Evolutionary conservation across 2,113 vertebrate species (phyloP), one percentile per base, ranked within the genome.

Genomic region (Cololabis saira): DNA sequence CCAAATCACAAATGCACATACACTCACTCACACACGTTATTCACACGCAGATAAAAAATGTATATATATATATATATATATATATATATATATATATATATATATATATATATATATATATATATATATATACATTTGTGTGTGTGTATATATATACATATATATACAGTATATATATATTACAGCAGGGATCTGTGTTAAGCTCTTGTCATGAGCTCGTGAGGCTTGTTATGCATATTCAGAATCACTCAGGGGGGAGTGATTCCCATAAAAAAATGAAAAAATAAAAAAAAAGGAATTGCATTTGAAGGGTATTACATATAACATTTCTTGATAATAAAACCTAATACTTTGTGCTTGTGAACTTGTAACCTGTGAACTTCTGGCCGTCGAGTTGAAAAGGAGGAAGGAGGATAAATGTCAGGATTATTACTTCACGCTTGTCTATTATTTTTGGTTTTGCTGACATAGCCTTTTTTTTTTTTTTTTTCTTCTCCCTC

Each of bases 311-410:
- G 87, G 86, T 84, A 81, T 84, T 87, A 53, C 41, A 45, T 51
- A 83, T 72, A 81, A 84, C 53, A 72, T 90, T 87, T 87, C 76
- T 82, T 77, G 66, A 73, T 69, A 80, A 68, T 60, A 21, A 58
- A 54, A 74, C 15, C 86, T 21, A 61, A 62, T 49, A 68, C 66
- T 78, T 84, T 87, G 84, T 90, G 81, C 87, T 86, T 72, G 77
- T 87, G 82, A 91, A 89, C 82, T 90, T 89, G 83, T 90, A 82
- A 84, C 76, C 86, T 91, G 90, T 91, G 89, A 92, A 91, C 76
- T 72, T 84, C 58, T 63, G 75, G 72, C 68, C 53, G 61, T 77
- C n/a, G 40, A 66, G 78, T 77, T 53, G 67, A 84, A 80, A 80
- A 69, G 64, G 68, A 75, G 50, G 70, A 74, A 60, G 64, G 69